Percentiles rank a stretch among this genome's conserved stretches.
Conservation (phyloP, 2,888 invertebrate genomes). For the Andrena marginata region DNA sequence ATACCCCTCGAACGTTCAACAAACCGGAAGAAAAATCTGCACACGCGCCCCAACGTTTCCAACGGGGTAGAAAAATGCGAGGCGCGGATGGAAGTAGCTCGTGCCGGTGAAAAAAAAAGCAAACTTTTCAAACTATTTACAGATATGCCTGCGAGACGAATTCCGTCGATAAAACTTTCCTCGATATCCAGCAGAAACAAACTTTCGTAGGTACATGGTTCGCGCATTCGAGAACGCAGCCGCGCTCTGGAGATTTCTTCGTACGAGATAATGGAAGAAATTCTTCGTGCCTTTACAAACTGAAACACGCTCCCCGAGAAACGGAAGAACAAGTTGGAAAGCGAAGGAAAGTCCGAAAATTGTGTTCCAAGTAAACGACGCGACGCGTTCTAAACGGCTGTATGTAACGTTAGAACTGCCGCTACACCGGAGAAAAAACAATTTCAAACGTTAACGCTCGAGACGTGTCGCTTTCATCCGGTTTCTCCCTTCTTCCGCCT, state of each 20-base stretch:
- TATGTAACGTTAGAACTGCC: not conserved
- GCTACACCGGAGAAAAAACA: not conserved
- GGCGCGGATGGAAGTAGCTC: not conserved
- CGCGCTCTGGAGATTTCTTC: not conserved
- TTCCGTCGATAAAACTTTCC: conserved; percentile 49
- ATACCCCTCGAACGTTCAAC: not conserved
- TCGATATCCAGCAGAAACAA: not conserved
- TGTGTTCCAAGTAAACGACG: not conserved
- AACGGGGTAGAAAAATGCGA: not conserved
- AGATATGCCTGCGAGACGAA: conserved; percentile 16
- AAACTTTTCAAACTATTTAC: not conserved
- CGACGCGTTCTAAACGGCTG: not conserved
- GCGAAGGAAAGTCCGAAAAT: not conserved
- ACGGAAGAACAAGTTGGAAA: not conserved
- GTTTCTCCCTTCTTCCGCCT: too few species aligned
- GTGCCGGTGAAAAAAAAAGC: not conserved
- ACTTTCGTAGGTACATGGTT: conserved; percentile 5
- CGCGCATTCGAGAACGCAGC: not conserved
- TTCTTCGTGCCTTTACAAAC: not conserved
- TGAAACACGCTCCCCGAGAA: not conserved
- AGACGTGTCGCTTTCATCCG: too few species aligned
- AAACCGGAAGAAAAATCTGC: not conserved
- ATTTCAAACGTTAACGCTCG: not conserved
- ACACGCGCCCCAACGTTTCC: not conserved
- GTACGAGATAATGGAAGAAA: not conserved